Evolutionary conservation across 2,888 invertebrate genomes (phyloP).

Genomic region (Suillia variegata): DNA sequence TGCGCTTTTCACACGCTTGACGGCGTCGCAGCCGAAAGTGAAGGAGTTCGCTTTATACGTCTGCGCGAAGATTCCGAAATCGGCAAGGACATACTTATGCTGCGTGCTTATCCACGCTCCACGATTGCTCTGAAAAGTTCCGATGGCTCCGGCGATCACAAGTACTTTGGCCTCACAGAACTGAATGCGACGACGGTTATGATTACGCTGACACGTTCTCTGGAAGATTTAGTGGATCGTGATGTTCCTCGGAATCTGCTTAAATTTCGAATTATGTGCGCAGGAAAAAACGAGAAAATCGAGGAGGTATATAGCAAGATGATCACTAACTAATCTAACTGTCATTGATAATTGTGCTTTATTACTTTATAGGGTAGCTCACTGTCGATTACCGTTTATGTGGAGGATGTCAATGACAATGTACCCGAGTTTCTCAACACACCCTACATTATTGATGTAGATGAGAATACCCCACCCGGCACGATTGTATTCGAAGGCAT

Average conservation of each 20-base stretch:
- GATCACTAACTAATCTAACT: neutral
- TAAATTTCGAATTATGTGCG: slow-evolving; percentile 79
- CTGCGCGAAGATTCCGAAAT: slow-evolving; percentile 80
- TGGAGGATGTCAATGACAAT: slow-evolving; percentile 88
- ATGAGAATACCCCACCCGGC: slow-evolving; percentile 78
- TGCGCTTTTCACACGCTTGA: slow-evolving; percentile 81
- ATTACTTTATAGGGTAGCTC: slow-evolving; percentile 71
- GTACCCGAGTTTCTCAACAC: slow-evolving; percentile 77
- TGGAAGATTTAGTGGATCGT: slow-evolving; percentile 81
- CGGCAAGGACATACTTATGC: slow-evolving; percentile 76
- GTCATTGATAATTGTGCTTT: neutral
- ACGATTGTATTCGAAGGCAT: slow-evolving; percentile 82
- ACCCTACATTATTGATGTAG: slow-evolving; percentile 79
- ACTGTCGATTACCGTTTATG: slow-evolving; percentile 83
- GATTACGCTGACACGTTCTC: slow-evolving; percentile 74
- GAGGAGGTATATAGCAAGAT: slow-evolving; percentile 48
- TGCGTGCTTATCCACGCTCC: slow-evolving; percentile 82
- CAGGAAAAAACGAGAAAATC: slow-evolving; percentile 52
- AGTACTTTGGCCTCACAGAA: slow-evolving; percentile 65
- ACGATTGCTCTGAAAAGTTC: slow-evolving; percentile 51
- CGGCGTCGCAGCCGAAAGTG: slow-evolving; percentile 61
- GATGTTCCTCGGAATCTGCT: slow-evolving; percentile 80
- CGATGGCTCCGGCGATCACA: slow-evolving; percentile 56
- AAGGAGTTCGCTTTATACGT: slow-evolving; percentile 83
- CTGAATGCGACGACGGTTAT: slow-evolving; percentile 79